Base-by-base conservation (phyloP, 2,113 vertebrate genomes). In the Sceloporus tristichus region DNA sequence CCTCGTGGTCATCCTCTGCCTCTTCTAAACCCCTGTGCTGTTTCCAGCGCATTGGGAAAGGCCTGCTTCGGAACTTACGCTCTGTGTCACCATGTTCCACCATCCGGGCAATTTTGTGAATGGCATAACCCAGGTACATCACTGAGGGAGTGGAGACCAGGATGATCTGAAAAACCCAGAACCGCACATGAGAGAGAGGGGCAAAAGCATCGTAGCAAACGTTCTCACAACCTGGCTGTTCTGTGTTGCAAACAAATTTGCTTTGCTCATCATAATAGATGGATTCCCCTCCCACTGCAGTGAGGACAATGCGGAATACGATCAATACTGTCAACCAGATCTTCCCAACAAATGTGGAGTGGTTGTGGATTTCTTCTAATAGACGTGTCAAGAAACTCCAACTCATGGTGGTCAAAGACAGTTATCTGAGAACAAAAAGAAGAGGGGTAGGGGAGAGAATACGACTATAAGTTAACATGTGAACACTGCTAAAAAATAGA, bases 121-220 rank as follows among this genome's bases (percentile, higher is more conserved):
- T 97, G 4, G 99, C 99, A 0, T 99, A 99, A 91, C 98, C 98
- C 84, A 99, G 96, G 91, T 99, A 99, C 95, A 99, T 98, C 74
- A 99, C 98, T 0, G 99, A 99, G 0, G 99, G 99, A 9, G 98
- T 98, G 4, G 98, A 97, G 40, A 99, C 97, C 9, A 99, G 94
- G 82, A 99, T 99, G 95, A 99, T 99, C 97, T 99, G 99, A 91
- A 99, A 99, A 2, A 99, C 98, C 99, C 99, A 99, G 92, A 99
- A 99, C 73, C 99, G 97, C 56, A 99, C 98, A 0, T 99, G 99
- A 0, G 99, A 99, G 3, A 99, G 97, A 0, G 99, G 99, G 0
- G 99, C 99, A 0, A 99, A 99, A 92, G 98, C 97, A 8, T 99
- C 98, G 2, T 99, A 99, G 95, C 99, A 99, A 83, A 99, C 98